phyloP scores from a whole-genome alignment of 2,888 invertebrate species.

The Noctua comes region DNA sequence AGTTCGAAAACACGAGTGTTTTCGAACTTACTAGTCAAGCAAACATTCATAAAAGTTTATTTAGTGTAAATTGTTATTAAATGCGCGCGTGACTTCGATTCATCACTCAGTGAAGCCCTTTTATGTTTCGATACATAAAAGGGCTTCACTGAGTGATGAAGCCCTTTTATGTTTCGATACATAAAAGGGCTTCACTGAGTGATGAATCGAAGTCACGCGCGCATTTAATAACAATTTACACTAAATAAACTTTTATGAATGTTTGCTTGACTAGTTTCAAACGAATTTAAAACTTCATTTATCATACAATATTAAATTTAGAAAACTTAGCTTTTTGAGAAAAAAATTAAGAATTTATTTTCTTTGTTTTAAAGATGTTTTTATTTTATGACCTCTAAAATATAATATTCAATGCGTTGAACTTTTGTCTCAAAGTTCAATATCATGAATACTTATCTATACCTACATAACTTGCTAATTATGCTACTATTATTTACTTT shows the following conservation, averaged over 20 bases:
- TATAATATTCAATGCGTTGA: background rate
- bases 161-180: too few species aligned
- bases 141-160: too few species aligned
- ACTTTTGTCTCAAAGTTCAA: background rate
- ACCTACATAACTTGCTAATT: background rate
- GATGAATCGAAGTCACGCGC: slow-evolving; percentile 29
- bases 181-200: slow-evolving; percentile 8
- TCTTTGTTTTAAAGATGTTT: background rate
- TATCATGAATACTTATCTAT: background rate
- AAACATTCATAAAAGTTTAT: slow-evolving; percentile 11
- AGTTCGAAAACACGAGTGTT: background rate
- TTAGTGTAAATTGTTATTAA: slow-evolving; percentile 6
- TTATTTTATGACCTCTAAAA: background rate
- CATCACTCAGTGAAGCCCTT: slow-evolving; percentile 16
- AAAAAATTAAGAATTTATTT: background rate
- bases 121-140: slow-evolving; percentile 22
- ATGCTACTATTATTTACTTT: too few species aligned
- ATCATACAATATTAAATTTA: background rate
- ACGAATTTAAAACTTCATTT: slow-evolving; percentile 28
- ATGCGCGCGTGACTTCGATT: slow-evolving; percentile 25
- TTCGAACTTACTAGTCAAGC: slow-evolving; percentile 16
- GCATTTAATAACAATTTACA: slow-evolving; percentile 13
- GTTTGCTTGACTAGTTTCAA: slow-evolving; percentile 18
- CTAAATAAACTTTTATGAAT: slow-evolving; percentile 4
- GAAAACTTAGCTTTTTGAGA: background rate